Conservation (phyloP, 2,888 invertebrate species). For the Geophilus truncorum region DNA sequence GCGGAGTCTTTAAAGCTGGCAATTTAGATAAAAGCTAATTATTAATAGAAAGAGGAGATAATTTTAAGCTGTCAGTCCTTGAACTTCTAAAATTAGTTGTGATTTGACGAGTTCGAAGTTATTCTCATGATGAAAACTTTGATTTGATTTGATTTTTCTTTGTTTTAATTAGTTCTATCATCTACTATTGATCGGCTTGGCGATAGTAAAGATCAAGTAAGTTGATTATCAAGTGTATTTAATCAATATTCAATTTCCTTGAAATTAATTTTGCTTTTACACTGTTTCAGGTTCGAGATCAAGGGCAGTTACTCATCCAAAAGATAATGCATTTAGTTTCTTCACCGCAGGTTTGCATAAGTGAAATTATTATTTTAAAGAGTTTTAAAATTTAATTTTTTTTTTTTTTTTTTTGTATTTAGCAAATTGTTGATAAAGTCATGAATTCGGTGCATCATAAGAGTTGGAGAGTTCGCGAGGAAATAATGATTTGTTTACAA, state of each 20-base stretch:
- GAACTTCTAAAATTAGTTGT: conserved; percentile 25
- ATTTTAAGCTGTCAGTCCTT: background rate
- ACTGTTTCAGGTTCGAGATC: conserved; percentile 58
- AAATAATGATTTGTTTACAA: conserved; percentile 75
- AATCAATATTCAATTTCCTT: background rate
- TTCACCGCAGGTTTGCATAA: conserved; percentile 41
- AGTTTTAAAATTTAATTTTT: too few species aligned
- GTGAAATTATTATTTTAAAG: too few species aligned
- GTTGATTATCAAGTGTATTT: conserved; percentile 28
- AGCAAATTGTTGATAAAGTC: conserved; percentile 66
- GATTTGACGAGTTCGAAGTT: background rate
- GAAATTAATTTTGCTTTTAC: conserved; percentile 7
- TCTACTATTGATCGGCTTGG: conserved; percentile 49
- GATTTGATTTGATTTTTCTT: conserved; percentile 31
- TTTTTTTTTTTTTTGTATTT: conserved; percentile 1
- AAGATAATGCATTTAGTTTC: conserved; percentile 69
- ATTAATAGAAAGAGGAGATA: background rate
- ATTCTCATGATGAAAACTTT: background rate
- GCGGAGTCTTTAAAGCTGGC: too few species aligned
- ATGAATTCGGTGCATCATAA: conserved; percentile 73
- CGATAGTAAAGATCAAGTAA: conserved; percentile 50
- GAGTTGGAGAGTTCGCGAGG: conserved; percentile 87
- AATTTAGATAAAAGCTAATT: conserved; percentile 9
- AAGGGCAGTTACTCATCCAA: conserved; percentile 65
- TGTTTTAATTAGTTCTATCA: conserved; percentile 44